Base-by-base conservation (phyloP, 2,113 vertebrate genomes). In the Xenopus laevis region DNA sequence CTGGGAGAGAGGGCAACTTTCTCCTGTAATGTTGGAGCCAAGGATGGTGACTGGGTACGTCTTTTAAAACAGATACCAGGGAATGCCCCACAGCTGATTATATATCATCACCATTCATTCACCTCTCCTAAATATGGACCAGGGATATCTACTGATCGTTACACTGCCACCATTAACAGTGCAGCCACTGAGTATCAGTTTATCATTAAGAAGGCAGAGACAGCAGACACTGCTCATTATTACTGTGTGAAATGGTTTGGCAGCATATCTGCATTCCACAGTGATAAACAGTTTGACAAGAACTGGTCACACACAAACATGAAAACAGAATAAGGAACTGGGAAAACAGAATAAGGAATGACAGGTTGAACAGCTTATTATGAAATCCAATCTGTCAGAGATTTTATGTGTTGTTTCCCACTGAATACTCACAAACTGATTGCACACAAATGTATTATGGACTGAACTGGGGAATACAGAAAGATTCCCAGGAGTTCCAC, bases 71-170 rank as follows among this genome's bases (percentile, higher is more conserved):
- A 60, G 27, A 18, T 60, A 13, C n/a, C 55, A 11, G 52, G 23
- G 40, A 16, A 33, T 16, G n/a, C 13, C 40, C 69, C 53, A 12
- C 53, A 60, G 21, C 21, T 52, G 21, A 58, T 70, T 40, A 18
- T 70, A n/a, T 21, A 55, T 33, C 13, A 70, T 40, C 27, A 57
- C 50, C 47, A 70, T 16, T 33, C 27, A 23, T 57, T 18, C 50
- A 40, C 50, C 44, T 70, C 68, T 70, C 68, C 68, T 27, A 30
- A 13, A 18, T 70, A 70, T 70, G 68, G 52, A n/a, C 33, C 68
- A 15, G 55, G 55, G 20, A 33, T 70, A 11, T 70, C 68, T 13
- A 52, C 68, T 12, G 46, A 46, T 21, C 68, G 46, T 58, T 58
- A 57, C 5, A n/a, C 50, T 57, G 17, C 61, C 16, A 64, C 12